Evolutionary conservation across 2,888 invertebrate species (phyloP).

Genomic region (Pegoplata infirma): DNA sequence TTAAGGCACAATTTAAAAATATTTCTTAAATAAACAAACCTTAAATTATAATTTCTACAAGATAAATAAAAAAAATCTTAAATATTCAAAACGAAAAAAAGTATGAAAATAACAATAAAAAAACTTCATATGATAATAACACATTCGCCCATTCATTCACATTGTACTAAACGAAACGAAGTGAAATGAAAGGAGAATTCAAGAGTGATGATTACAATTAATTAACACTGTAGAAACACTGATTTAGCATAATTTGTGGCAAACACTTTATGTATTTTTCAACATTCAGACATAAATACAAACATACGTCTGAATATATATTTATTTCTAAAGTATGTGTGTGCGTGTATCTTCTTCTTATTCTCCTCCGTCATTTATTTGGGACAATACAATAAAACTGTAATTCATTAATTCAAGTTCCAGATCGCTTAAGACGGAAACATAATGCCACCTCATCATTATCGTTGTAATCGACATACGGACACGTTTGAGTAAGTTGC

Average conservation of each 20-base stretch:
- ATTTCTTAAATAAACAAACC: too few relatives aligned
- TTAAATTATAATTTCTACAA: too few relatives aligned
- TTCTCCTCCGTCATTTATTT: too few relatives aligned
- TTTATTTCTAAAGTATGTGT: too few relatives aligned
- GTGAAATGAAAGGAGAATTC: neutral
- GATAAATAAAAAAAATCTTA: too few relatives aligned
- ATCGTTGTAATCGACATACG: conserved; percentile 66
- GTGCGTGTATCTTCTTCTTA: too few relatives aligned
- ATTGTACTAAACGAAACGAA: too few relatives aligned
- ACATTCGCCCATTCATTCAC: too few relatives aligned
- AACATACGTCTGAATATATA: neutral
- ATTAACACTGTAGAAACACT: conserved; percentile 66
- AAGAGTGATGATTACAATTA: conserved; percentile 62
- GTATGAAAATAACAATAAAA: too few relatives aligned
- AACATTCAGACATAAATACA: conserved; percentile 47
- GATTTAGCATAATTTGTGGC: conserved; percentile 67
- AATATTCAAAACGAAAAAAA: too few relatives aligned
- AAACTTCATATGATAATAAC: too few relatives aligned
- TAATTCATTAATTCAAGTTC: conserved; percentile 68
- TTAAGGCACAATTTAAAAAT: too few relatives aligned
- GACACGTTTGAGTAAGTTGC: conserved; percentile 63
- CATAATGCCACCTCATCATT: conserved; percentile 65
- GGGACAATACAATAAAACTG: conserved; percentile 26
- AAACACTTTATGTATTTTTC: conserved; percentile 51
- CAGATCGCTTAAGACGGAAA: conserved; percentile 73